Conservation (phyloP, 2,113 vertebrate genomes). For the Bambusicola thoracicus region DNA sequence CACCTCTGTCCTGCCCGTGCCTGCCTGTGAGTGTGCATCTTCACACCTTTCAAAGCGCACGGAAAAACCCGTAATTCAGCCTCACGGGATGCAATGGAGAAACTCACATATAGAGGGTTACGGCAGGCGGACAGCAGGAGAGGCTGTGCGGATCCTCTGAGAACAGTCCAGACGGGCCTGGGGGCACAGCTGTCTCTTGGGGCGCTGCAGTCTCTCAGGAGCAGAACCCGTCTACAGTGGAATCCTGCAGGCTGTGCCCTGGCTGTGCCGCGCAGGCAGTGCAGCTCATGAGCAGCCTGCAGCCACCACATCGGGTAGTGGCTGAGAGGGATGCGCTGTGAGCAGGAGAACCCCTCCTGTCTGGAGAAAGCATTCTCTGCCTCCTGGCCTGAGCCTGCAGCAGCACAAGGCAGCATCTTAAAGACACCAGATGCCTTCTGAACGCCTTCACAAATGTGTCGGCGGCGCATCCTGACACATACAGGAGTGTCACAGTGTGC, state of each 20-base stretch:
- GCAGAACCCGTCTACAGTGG: background rate
- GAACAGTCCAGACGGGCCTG: background rate
- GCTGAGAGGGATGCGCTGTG: background rate
- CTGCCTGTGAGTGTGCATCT: background rate
- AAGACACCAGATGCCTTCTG: background rate
- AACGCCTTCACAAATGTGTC: background rate
- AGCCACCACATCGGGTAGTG: background rate
- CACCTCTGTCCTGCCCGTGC: background rate
- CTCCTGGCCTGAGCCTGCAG: background rate
- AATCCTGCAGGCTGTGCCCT: background rate
- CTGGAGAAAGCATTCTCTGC: background rate
- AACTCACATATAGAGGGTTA: rapidly evolving
- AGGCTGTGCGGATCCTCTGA: background rate
- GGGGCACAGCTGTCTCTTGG: background rate
- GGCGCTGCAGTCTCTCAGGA: background rate
- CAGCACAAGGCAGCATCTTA: background rate
- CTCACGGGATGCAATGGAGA: background rate
- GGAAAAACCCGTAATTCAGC: background rate
- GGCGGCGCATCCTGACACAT: background rate
- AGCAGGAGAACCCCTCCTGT: background rate
- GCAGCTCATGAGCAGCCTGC: background rate
- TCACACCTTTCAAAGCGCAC: rapidly evolving
- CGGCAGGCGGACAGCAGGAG: background rate
- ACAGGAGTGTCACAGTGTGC: background rate
- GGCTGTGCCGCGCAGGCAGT: background rate